Percentiles rank a stretch among this genome's conserved stretches.
Conservation (phyloP, 2,113 vertebrate genomes). For the Neotoma lepida region DNA sequence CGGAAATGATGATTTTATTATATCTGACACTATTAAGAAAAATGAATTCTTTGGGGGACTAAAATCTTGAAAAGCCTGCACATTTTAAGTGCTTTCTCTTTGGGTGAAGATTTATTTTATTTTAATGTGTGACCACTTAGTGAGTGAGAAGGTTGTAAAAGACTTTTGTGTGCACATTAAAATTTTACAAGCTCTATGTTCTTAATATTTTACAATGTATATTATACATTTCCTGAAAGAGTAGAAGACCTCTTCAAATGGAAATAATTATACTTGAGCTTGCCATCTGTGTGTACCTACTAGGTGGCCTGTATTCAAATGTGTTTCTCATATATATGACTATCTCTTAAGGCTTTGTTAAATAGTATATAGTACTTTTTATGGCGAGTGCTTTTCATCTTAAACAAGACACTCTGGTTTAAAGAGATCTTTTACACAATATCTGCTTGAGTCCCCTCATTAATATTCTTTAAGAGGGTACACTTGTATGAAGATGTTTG, state of each 20-base stretch:
- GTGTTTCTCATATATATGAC: background rate
- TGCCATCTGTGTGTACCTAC: background rate
- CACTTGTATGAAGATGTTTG: background rate
- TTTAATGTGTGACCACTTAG: constrained; percentile 82
- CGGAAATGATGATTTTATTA: constrained; percentile 71
- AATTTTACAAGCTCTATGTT: constrained; percentile 79
- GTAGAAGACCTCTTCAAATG: constrained; percentile 24
- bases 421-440: constrained; percentile 57
- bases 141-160: constrained; percentile 77
- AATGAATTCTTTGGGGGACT: constrained; percentile 61
- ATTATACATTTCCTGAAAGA: constrained; percentile 67
- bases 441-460: background rate
- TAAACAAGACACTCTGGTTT: constrained; percentile 60
- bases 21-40: constrained; percentile 76
- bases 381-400: constrained; percentile 7
- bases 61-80: constrained; percentile 67
- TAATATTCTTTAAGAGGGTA: background rate
- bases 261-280: background rate
- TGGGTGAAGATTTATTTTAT: constrained; percentile 80
- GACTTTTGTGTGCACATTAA: constrained; percentile 79
- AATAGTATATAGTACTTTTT: background rate
- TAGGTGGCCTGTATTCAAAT: background rate
- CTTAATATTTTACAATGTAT: constrained; percentile 79
- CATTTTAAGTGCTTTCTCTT: constrained; percentile 72
- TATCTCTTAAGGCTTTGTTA: background rate